Conservation (phyloP, 2,888 invertebrate genomes). For the Formica aserva region DNA sequence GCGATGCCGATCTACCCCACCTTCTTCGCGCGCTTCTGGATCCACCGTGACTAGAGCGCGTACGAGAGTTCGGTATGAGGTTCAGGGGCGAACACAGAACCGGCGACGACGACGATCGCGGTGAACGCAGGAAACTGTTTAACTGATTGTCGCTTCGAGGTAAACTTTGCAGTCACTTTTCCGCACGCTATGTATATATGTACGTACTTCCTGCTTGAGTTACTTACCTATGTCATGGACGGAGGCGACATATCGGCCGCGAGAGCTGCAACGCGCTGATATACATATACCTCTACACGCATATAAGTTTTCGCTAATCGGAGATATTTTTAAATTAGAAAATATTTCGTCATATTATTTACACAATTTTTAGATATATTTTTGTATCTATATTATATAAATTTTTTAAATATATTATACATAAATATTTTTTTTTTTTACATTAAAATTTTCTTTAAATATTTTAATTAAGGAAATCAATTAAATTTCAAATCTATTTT, state of each 20-base stretch:
- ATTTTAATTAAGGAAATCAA: not conserved
- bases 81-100: conserved; percentile 53
- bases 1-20: conserved; percentile 77
- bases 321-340: conserved; percentile 7
- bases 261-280: conserved; percentile 37
- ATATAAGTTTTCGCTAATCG: not conserved
- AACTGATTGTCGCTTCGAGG: conserved; percentile 79
- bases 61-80: conserved; percentile 59
- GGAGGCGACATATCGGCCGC: conserved; percentile 40
- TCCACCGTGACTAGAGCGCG: conserved; percentile 46
- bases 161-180: conserved; percentile 77
- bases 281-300: conserved; percentile 13
- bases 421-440: not conserved
- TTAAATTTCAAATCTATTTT: not conserved
- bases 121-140: conserved; percentile 77
- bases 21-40: conserved; percentile 53
- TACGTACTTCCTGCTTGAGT: conserved; percentile 72
- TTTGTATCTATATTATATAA: too few relatives aligned
- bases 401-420: too few relatives aligned
- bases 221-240: conserved; percentile 71
- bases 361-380: not conserved
- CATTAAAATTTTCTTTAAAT: not conserved
- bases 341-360: not conserved
- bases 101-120: conserved; percentile 53
- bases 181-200: conserved; percentile 65